Percentiles rank a stretch among this genome's conserved stretches.
Evolutionary conservation across 2,888 invertebrate species (phyloP).

Genomic region (Amphipoea oculea): DNA sequence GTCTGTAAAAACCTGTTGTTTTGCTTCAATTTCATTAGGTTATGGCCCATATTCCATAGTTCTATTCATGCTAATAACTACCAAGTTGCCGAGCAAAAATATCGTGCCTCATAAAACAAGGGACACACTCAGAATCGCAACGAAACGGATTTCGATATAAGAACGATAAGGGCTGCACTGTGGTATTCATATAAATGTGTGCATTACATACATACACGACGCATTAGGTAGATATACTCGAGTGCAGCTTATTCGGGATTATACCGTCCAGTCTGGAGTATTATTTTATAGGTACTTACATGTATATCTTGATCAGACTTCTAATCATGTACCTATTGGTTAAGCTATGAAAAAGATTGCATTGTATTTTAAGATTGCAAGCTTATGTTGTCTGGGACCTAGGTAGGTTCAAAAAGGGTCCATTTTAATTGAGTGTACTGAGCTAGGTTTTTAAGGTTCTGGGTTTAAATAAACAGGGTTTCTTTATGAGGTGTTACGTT

Average conservation of each 20-base stretch:
- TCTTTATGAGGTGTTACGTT: neutral
- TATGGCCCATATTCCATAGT: neutral
- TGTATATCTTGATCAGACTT: slow-evolving; percentile 15
- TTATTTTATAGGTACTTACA: slow-evolving; percentile 16
- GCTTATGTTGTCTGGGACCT: neutral
- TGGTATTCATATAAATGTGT: slow-evolving; percentile 76
- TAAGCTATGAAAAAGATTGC: slow-evolving; percentile 5
- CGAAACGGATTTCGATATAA: slow-evolving; percentile 69
- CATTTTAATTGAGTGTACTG: neutral
- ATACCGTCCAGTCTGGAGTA: slow-evolving; percentile 21
- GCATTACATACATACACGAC: slow-evolving; percentile 63
- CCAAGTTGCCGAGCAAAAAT: neutral
- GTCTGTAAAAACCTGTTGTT: too few species aligned
- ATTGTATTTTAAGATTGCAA: neutral
- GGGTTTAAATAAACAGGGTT: too few species aligned
- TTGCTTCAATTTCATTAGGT: too few species aligned
- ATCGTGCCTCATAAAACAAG: slow-evolving; percentile 51
- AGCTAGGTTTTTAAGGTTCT: neutral
- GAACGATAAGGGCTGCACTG: slow-evolving; percentile 77
- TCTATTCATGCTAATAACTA: neutral
- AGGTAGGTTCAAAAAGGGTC: too few species aligned
- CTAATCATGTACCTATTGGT: slow-evolving; percentile 21
- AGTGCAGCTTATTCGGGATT: slow-evolving; percentile 48
- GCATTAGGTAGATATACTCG: slow-evolving; percentile 29
- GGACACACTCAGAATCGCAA: slow-evolving; percentile 66